Evolutionary conservation across 1,140 invertebrate species (phyloP), one percentile per base, ranked within the genome.

Genomic region (Zeugodacus cucurbitae): DNA sequence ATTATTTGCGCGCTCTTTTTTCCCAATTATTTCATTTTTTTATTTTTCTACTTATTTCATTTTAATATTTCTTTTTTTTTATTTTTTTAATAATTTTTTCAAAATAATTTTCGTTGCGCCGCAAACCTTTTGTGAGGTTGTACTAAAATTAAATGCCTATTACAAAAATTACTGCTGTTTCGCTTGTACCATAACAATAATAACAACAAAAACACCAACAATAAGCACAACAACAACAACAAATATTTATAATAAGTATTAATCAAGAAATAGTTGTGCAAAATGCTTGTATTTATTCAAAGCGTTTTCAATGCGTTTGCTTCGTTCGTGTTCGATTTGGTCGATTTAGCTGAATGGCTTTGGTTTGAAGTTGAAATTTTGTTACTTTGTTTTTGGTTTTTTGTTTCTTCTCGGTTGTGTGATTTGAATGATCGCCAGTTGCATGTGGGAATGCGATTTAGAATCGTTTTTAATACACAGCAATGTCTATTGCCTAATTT

Each of bases 201-300:
- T 3, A 54, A 82, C 14, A 48, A 78, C 11, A 5, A 7, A 20
- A 62, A 62, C 58, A 62, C 1, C 64, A 48, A 22, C 14, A 74
- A 70, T 1, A 70, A 70, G 10, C 34, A 70, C 0, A 70, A 70
- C 3, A 74, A 74, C 17, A 32, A 5, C 14, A 74, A 17, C n/a
- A 37, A 70, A 70, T 70, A 54, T 17, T 0, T 54, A 54, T 54
- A 54, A 54, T 54, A 54, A 54, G 48, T 54, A 54, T 54, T 54
- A 54, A 54, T 62, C 22, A 62, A 62, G 22, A 10, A 82, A 82
- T 82, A 82, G 74, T 82, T 82, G 37, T 44, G 74, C 74, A 82
- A 82, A 82, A 82, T 82, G 44, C 41, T 82, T 82, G 74, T 82
- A 82, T 82, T 82, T 82, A 82, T 82, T 82, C 6, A 82, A 82